phyloP scores from a whole-genome alignment of 2,113 vertebrate genomes.

The Xiphias gladius region DNA sequence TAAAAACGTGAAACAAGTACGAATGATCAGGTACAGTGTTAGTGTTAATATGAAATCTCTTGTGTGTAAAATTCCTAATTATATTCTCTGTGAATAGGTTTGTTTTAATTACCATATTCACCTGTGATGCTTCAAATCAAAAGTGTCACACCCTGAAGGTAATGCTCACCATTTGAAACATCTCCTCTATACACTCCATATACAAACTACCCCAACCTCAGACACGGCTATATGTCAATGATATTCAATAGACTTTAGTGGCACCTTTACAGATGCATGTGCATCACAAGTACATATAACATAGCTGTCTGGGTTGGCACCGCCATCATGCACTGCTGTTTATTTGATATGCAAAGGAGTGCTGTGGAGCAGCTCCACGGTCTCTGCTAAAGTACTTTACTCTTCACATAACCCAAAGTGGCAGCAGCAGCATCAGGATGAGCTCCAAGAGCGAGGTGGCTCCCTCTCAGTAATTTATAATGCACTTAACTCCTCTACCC shows the following conservation, averaged over 20 bases:
- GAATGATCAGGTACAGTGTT: conserved; percentile 18
- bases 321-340: conserved; percentile 73
- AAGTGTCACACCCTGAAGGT: conserved; percentile 61
- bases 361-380: conserved; percentile 77
- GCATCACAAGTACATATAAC: conserved; percentile 58
- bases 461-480: conserved; percentile 83
- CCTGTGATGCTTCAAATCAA: conserved; percentile 64
- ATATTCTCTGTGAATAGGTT: conserved; percentile 55
- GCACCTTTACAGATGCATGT: conserved; percentile 66
- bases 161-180: conserved; percentile 50
- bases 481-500: conserved; percentile 85
- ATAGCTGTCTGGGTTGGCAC: conserved; percentile 74
- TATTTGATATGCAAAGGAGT: conserved; percentile 87
- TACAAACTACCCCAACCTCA: conserved; percentile 59
- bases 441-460: conserved; percentile 82
- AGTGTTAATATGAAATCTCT: conserved; percentile 52
- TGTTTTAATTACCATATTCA: conserved; percentile 75
- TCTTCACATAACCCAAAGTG: conserved; percentile 86
- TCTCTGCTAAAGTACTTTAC: conserved; percentile 84
- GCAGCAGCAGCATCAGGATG: conserved; percentile 84
- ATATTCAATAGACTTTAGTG: conserved; percentile 63
- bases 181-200: conserved; percentile 35
- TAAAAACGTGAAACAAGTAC: conserved; percentile 50
- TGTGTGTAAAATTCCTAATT: conserved; percentile 54
- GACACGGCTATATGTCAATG: conserved; percentile 51